Conservation (phyloP, 1,140 invertebrate species). For the Whitmania pigra region DNA sequence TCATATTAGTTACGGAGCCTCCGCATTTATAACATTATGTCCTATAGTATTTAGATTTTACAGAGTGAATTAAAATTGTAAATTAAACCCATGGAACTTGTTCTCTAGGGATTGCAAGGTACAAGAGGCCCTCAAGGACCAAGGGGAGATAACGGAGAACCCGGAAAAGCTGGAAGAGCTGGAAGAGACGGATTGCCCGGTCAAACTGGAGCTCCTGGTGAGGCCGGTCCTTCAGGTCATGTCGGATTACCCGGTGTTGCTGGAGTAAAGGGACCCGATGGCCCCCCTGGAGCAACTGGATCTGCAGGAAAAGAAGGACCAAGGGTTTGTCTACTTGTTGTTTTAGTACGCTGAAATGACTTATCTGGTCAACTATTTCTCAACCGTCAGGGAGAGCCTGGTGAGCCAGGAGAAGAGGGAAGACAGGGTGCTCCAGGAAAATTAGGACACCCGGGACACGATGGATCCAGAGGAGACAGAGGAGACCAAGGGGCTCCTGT, state of each 20-base stretch:
- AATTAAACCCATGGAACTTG: too few species aligned
- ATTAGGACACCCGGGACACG: neutral
- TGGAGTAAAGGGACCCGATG: neutral
- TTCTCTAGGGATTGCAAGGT: neutral
- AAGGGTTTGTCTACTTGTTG: neutral
- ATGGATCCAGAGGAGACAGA: slow-evolving; percentile 6
- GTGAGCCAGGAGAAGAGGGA: neutral
- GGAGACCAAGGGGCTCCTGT: neutral
- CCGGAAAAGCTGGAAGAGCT: slow-evolving; percentile 2
- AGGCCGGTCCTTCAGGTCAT: neutral
- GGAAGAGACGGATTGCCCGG: neutral
- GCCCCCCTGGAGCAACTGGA: neutral
- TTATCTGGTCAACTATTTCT: neutral
- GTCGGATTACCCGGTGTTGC: neutral
- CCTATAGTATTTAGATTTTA: too few species aligned
- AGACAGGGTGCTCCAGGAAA: neutral
- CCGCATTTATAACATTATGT: too few species aligned
- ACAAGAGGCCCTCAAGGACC: neutral
- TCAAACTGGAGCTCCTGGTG: neutral
- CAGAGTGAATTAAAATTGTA: too few species aligned
- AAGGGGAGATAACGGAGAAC: neutral
- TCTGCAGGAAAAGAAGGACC: neutral
- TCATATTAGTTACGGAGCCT: neutral
- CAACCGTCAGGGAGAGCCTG: neutral
- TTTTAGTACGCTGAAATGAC: neutral